A percentile compares a stretch with the other conserved stretches of the same genome.
Evolutionary conservation across 2,888 invertebrate species (phyloP).

Genomic region (Tetropium fuscum): DNA sequence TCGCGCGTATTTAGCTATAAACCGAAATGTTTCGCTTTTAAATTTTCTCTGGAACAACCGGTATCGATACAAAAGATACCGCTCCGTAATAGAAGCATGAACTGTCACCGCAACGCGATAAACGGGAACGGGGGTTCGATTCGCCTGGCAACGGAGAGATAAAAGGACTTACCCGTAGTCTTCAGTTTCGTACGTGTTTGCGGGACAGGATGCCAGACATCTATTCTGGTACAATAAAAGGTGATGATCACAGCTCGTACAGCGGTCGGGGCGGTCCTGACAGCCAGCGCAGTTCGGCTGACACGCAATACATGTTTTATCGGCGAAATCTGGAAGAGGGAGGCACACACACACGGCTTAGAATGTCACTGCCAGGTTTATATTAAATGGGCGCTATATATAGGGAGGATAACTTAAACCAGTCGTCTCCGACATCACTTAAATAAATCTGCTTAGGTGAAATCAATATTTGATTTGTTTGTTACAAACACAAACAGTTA

Average conservation of each 20-base stretch:
- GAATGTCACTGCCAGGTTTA: neutral
- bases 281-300: slow-evolving; percentile 89
- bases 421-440: neutral
- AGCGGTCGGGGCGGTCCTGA: slow-evolving; percentile 83
- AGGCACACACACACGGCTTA: neutral
- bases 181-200: slow-evolving; percentile 85
- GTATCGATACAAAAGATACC: too few species aligned
- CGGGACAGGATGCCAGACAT: slow-evolving; percentile 87
- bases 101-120: too few species aligned
- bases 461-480: too few species aligned
- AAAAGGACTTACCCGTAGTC: slow-evolving; percentile 76
- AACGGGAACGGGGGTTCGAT: too few species aligned
- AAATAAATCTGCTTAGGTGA: too few species aligned
- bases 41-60: too few species aligned
- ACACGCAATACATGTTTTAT: slow-evolving; percentile 86
- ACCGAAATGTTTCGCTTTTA: too few species aligned
- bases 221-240: slow-evolving; percentile 84
- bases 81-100: too few species aligned
- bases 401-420: neutral
- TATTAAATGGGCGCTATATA: neutral
- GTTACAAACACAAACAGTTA: too few species aligned
- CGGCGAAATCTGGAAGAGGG: slow-evolving; percentile 57
- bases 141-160: neutral
- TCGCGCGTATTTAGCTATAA: too few species aligned
- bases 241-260: slow-evolving; percentile 90